Conservation (phyloP, 1,140 invertebrate genomes). For the Rhagoletis pomonella region DNA sequence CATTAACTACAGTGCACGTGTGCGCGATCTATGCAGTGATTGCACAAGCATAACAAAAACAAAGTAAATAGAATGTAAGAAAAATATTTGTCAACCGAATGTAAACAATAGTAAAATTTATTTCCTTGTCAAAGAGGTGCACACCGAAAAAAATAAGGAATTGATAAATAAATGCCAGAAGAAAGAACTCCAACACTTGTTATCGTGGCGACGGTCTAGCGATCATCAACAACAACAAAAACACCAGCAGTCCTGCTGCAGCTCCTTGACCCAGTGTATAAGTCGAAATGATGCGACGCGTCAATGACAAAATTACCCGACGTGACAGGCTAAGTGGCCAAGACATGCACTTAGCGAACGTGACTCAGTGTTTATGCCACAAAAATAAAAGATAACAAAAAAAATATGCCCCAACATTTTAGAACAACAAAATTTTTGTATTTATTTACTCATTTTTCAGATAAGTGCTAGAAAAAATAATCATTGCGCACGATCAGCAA, state of each 20-base stretch:
- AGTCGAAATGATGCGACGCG: conserved; percentile 19
- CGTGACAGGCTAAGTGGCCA: conserved; percentile 15
- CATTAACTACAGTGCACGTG: not conserved
- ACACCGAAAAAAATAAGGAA: not conserved
- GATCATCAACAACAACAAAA: conserved; percentile 18
- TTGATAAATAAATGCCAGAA: not conserved
- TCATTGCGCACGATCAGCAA: conserved; percentile 34
- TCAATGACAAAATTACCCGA: conserved; percentile 14
- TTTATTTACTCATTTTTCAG: conserved; percentile 17
- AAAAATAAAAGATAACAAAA: not conserved
- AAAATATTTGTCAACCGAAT: conserved; percentile 40
- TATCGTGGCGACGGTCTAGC: conserved; percentile 42
- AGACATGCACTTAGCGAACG: not conserved
- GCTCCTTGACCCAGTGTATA: not conserved
- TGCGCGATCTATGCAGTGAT: not conserved
- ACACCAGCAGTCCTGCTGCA: not conserved
- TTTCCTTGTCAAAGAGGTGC: not conserved
- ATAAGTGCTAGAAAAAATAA: not conserved
- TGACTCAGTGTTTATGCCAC: conserved; percentile 11
- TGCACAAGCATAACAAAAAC: conserved; percentile 17
- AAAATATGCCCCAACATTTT: not conserved
- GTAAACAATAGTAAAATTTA: conserved; percentile 42
- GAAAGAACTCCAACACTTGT: conserved; percentile 13
- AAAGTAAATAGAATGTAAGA: not conserved
- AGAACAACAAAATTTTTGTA: not conserved